These are phyloP conservation scores for Hemicentrotus pulcherrimus DNA, from an alignment of 35 echinoderm and acorn worm genomes.

Conservation along the genomic window DNA sequence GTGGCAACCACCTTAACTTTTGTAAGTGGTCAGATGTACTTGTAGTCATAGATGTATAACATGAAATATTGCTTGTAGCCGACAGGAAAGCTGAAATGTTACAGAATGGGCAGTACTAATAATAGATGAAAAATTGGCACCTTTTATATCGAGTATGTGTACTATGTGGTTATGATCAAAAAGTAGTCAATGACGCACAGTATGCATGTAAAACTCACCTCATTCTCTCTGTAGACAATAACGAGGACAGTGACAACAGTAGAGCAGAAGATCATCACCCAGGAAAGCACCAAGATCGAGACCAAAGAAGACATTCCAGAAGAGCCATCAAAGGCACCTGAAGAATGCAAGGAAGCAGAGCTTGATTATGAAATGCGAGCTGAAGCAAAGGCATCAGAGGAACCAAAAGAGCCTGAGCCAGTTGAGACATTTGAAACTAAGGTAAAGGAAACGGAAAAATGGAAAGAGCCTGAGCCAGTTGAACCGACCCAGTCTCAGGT, in stretches of 20 bases:
- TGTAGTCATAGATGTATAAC: neutral
- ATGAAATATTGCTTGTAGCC: neutral
- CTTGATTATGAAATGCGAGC: neutral
- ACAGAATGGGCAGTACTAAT: neutral
- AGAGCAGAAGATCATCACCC: constrained; percentile 32
- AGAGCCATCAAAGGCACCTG: neutral
- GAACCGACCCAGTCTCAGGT: neutral
- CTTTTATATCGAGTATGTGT: neutral
- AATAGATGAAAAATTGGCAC: neutral
- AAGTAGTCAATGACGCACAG: neutral
- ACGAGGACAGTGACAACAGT: constrained; percentile 39
- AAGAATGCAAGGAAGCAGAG: neutral
- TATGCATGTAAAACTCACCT: constrained; percentile 13
- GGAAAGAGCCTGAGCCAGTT: neutral
- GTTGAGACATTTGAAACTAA: neutral
- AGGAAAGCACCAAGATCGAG: neutral
- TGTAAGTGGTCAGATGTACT: neutral
- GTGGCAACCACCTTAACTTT: neutral
- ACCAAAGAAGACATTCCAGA: neutral
- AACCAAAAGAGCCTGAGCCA: neutral
- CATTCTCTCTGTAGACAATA: constrained; percentile 20
- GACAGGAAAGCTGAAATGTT: neutral
- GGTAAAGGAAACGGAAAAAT: neutral
- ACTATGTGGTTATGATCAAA: neutral
- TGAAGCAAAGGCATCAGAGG: neutral